A percentile compares a stretch with the other conserved stretches of the same genome.
phyloP scores from a whole-genome alignment of 2,113 vertebrate genomes.

The Muntiacus reevesi region DNA sequence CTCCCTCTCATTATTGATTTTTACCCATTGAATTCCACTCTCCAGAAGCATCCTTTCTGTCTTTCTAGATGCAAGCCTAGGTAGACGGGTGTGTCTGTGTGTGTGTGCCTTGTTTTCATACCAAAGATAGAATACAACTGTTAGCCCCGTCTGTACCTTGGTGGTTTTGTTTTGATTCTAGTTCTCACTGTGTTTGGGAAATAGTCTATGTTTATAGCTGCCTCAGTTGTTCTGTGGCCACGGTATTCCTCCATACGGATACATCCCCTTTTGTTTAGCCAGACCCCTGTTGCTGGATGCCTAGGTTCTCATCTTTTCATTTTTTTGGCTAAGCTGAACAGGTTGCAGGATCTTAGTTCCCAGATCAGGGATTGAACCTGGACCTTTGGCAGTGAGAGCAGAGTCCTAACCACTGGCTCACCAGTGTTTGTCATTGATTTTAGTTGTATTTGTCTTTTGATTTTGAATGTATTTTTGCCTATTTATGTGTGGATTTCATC shows the following conservation, averaged over 20 bases:
- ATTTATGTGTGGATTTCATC: neutral
- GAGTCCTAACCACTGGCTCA: neutral
- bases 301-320: neutral
- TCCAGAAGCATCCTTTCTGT: neutral
- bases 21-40: neutral
- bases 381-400: neutral
- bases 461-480: neutral
- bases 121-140: neutral
- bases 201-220: neutral
- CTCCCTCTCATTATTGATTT: neutral
- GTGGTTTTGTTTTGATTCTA: neutral
- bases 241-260: rapidly evolving
- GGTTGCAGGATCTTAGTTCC: neutral
- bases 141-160: neutral
- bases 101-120: neutral
- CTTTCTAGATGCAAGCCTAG: neutral
- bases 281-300: neutral
- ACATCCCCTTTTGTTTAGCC: neutral
- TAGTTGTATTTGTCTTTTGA: neutral
- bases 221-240: neutral
- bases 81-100: neutral
- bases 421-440: neutral
- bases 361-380: neutral
- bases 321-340: neutral
- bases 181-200: neutral